A percentile compares a stretch with the other conserved stretches of the same genome.
Evolutionary conservation across 2,797 vertebrate genomes (phyloP).

Genomic region (Anabas testudineus): DNA sequence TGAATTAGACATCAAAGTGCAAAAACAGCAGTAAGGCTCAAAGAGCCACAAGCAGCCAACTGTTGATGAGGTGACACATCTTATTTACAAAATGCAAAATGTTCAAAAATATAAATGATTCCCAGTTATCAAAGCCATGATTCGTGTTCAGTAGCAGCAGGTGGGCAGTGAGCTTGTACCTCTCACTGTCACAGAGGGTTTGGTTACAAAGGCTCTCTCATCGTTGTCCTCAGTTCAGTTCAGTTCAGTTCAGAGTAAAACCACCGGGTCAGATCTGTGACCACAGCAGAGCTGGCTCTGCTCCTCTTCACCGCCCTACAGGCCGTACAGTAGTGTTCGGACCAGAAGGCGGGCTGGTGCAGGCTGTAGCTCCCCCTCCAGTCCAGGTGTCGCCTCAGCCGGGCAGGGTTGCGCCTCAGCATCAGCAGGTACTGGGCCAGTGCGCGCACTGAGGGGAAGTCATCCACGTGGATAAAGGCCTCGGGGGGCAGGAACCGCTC

Average conservation of each 20-base stretch:
- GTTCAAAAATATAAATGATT: neutral
- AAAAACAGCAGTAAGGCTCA: neutral
- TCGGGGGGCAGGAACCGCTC: slow-evolving; percentile 91
- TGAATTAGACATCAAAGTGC: neutral
- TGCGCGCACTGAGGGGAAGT: slow-evolving; percentile 85
- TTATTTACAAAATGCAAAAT: too few relatives aligned
- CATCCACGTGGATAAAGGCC: slow-evolving; percentile 94
- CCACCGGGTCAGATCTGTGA: slow-evolving; percentile 73
- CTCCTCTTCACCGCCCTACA: slow-evolving; percentile 78
- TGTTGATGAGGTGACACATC: neutral
- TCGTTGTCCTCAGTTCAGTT: neutral
- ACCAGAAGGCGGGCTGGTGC: slow-evolving; percentile 87
- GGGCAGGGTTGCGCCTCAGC: slow-evolving; percentile 81
- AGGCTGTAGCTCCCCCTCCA: slow-evolving; percentile 89
- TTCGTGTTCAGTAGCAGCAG: neutral
- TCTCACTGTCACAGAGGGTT: neutral
- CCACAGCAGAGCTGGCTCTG: slow-evolving; percentile 51
- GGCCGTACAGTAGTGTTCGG: slow-evolving; percentile 89
- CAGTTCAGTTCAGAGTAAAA: slow-evolving; percentile 72
- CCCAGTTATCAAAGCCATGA: neutral
- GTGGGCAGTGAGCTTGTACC: neutral
- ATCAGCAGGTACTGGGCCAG: slow-evolving; percentile 89
- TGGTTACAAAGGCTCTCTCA: neutral
- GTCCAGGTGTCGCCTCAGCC: slow-evolving; percentile 86
- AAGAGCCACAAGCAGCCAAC: neutral